Evolutionary conservation across 2,888 invertebrate species (phyloP).

Genomic region (Papilio protenor): DNA sequence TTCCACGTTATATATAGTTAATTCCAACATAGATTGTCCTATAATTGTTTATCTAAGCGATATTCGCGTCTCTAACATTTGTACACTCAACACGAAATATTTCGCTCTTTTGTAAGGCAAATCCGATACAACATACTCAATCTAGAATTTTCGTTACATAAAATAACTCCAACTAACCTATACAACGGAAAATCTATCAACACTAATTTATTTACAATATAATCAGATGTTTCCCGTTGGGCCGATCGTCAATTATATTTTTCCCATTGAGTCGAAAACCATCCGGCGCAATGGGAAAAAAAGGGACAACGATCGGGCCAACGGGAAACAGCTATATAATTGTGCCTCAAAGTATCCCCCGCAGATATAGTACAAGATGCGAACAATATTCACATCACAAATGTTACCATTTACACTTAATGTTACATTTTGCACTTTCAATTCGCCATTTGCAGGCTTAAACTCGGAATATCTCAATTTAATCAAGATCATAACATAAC

Average conservation of each 20-base stretch:
- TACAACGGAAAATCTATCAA: slow-evolving; percentile 69
- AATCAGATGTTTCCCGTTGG: no score
- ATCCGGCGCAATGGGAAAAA: no score
- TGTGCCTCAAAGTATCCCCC: slow-evolving; percentile 79
- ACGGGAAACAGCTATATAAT: slow-evolving; percentile 49
- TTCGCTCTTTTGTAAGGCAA: slow-evolving; percentile 50
- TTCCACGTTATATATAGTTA: slow-evolving; percentile 57
- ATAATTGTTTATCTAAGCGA: slow-evolving; percentile 66
- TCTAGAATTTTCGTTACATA: slow-evolving; percentile 42
- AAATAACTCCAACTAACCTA: slow-evolving; percentile 53
- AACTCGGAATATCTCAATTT: slow-evolving; percentile 83
- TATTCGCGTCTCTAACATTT: slow-evolving; percentile 61
- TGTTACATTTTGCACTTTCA: slow-evolving; percentile 82
- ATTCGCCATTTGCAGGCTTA: slow-evolving; percentile 81
- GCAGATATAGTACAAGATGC: slow-evolving; percentile 79
- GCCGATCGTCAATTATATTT: no score
- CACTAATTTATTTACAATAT: slow-evolving; percentile 80
- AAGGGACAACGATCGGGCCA: no score
- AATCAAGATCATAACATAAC: slow-evolving; percentile 78
- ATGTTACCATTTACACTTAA: slow-evolving; percentile 75
- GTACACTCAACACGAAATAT: slow-evolving; percentile 60
- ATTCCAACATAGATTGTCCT: slow-evolving; percentile 68
- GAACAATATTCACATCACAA: slow-evolving; percentile 81
- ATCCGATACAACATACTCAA: slow-evolving; percentile 54
- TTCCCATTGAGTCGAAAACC: no score